Percentiles rank a stretch among this genome's conserved stretches.
phyloP scores from a whole-genome alignment of 2,888 invertebrate genomes.

The Monopis laevigella region DNA sequence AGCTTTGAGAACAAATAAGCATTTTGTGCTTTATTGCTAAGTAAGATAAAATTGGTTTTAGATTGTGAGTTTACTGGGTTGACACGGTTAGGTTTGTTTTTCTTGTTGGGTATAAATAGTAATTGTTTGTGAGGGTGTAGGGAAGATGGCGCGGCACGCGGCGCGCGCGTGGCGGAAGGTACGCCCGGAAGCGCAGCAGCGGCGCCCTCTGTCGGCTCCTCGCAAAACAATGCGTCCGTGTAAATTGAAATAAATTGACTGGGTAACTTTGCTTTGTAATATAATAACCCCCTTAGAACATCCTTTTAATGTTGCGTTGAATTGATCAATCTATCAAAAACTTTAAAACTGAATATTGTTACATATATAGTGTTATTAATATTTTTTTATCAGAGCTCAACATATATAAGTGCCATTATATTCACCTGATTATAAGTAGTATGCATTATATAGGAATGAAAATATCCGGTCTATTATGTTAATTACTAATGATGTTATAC shows the following conservation, averaged over 20 bases:
- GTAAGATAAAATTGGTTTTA: background rate
- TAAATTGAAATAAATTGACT: slow-evolving; percentile 67
- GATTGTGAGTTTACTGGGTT: background rate
- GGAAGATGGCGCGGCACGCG: slow-evolving; percentile 61
- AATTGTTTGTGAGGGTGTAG: slow-evolving; percentile 45
- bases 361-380: too few relatives aligned
- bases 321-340: too few relatives aligned
- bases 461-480: too few relatives aligned
- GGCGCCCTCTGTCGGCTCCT: slow-evolving; percentile 38
- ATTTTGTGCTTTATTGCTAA: background rate
- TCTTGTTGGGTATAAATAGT: slow-evolving; percentile 37
- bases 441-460: too few relatives aligned
- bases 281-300: slow-evolving; percentile 24
- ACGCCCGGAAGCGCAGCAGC: slow-evolving; percentile 46
- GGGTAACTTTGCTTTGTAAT: slow-evolving; percentile 41
- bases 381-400: too few relatives aligned
- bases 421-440: too few relatives aligned
- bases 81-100: slow-evolving; percentile 28
- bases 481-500: too few relatives aligned
- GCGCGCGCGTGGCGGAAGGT: slow-evolving; percentile 55
- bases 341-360: too few relatives aligned
- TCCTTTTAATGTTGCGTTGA: slow-evolving; percentile 3
- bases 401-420: too few relatives aligned
- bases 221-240: slow-evolving; percentile 52
- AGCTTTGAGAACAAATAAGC: background rate